phyloP scores from a whole-genome alignment of 1,140 invertebrate genomes.

The Drosophila kanapiae region DNA sequence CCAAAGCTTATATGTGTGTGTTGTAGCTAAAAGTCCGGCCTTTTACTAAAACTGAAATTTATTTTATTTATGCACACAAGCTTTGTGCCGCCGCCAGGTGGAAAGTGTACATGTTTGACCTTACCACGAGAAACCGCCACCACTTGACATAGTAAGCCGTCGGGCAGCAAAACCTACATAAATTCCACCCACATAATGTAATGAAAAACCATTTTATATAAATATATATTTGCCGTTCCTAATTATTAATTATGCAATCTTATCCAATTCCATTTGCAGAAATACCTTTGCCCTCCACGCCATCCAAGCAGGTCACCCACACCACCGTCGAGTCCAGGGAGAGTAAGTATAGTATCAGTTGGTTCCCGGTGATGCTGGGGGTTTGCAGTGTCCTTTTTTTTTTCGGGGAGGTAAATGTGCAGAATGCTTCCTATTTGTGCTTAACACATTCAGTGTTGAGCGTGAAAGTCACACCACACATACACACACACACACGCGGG shows the following conservation, averaged over 20 bases:
- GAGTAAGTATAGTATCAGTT: constrained; percentile 84
- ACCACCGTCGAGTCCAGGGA: constrained; percentile 84
- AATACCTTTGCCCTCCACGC: constrained; percentile 85
- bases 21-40: background rate
- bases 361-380: constrained; percentile 3
- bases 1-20: background rate
- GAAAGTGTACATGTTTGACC: constrained; percentile 41
- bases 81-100: constrained; percentile 16
- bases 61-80: constrained; percentile 23
- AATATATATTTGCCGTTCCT: constrained; percentile 16
- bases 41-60: constrained; percentile 9
- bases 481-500: constrained; percentile 39
- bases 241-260: constrained; percentile 75
- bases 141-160: constrained; percentile 70
- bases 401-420: background rate
- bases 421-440: constrained; percentile 62
- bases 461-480: constrained; percentile 79
- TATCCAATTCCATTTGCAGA: constrained; percentile 82
- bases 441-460: constrained; percentile 68
- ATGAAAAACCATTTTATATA: constrained; percentile 71
- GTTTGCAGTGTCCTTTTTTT: background rate
- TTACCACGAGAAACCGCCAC: constrained; percentile 20
- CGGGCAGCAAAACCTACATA: constrained; percentile 28
- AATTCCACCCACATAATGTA: constrained; percentile 41
- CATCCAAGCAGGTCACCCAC: constrained; percentile 85